These are phyloP conservation scores for Silurus asotus DNA, from an alignment of 2,113 vertebrate genomes.

Conservation along the genomic window DNA sequence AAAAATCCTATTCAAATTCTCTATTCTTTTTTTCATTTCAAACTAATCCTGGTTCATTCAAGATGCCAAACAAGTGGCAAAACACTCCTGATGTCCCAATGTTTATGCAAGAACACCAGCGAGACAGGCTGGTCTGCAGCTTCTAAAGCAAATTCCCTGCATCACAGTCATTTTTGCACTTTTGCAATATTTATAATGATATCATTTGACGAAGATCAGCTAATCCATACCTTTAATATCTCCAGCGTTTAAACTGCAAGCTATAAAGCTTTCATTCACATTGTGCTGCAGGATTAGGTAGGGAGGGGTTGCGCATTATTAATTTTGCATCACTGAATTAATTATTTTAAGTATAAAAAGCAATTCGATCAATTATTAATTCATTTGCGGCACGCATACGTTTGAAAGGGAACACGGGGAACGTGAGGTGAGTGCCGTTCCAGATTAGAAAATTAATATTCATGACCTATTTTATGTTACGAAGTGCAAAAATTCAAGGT, in stretches of 20 bases:
- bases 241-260: constrained; percentile 57
- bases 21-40: no score
- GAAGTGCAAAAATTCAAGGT: constrained; percentile 72
- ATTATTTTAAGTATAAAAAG: constrained; percentile 89
- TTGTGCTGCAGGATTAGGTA: constrained; percentile 58
- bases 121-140: constrained; percentile 14
- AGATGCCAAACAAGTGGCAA: background rate
- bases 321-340: constrained; percentile 87
- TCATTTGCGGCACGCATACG: constrained; percentile 70
- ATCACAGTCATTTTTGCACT: constrained; percentile 29
- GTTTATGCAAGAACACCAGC: background rate
- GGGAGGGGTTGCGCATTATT: constrained; percentile 71
- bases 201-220: constrained; percentile 32
- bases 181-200: constrained; percentile 4
- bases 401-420: constrained; percentile 64
- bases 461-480: constrained; percentile 79
- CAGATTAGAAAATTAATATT: constrained; percentile 92
- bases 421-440: constrained; percentile 68
- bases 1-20: no score
- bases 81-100: no score
- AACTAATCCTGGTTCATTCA: background rate
- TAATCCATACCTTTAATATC: constrained; percentile 34
- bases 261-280: constrained; percentile 60
- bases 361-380: constrained; percentile 93
- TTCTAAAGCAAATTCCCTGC: constrained; percentile 1